phyloP scores from a whole-genome alignment of 2,113 vertebrate genomes.

The Gorsachius goisagi region DNA sequence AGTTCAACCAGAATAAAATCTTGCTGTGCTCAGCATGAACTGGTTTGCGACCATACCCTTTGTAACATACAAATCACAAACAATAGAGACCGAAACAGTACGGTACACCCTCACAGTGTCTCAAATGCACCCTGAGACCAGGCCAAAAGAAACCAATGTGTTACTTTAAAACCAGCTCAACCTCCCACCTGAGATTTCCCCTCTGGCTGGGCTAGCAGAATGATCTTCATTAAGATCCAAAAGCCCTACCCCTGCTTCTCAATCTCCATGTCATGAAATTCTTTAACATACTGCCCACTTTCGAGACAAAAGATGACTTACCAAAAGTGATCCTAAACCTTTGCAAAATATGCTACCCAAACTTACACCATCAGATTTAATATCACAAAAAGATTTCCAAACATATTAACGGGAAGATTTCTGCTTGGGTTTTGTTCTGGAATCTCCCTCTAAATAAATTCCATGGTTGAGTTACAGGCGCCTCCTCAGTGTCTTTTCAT shows the following conservation, averaged over 20 bases:
- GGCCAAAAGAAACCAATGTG: background rate
- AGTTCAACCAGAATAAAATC: background rate
- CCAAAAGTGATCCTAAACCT: background rate
- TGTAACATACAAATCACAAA: background rate
- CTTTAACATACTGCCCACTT: background rate
- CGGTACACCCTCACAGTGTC: background rate
- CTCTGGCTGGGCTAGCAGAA: background rate
- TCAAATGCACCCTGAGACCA: background rate
- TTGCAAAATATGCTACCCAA: background rate
- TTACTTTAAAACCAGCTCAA: background rate
- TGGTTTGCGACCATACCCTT: background rate
- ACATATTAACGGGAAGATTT: background rate
- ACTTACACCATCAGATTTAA: background rate
- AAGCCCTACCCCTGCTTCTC: background rate
- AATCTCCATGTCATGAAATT: background rate
- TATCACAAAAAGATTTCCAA: background rate
- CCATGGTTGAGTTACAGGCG: accelerated
- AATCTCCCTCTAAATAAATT: background rate
- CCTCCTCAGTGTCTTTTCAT: background rate
- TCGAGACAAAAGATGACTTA: background rate
- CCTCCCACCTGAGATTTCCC: background rate
- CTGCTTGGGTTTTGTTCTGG: background rate
- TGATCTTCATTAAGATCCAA: background rate
- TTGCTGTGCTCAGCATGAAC: background rate
- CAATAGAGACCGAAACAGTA: background rate